These are phyloP conservation scores for Linyphia triangularis DNA, from an alignment of 2,888 invertebrate genomes.

Conservation along the genomic window DNA sequence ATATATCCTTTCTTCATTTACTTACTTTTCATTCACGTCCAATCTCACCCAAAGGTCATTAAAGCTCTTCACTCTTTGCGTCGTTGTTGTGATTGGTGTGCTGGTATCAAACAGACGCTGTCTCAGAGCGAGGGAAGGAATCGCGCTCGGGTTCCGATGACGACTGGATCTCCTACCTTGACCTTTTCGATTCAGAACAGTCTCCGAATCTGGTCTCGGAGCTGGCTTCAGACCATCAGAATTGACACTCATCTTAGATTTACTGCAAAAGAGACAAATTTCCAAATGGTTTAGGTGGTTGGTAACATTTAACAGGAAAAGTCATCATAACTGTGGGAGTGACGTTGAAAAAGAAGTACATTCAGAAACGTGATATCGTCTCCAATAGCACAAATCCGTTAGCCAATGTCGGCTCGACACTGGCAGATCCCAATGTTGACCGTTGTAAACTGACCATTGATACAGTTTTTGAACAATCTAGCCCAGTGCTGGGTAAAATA, in stretches of 20 bases:
- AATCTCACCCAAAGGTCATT: conserved; percentile 72
- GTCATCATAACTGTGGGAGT: no score
- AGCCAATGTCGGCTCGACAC: no score
- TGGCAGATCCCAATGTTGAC: no score
- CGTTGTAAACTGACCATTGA: no score
- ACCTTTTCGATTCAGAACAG: background rate
- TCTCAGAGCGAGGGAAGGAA: conserved; percentile 1
- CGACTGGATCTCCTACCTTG: conserved; percentile 41
- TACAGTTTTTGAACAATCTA: no score
- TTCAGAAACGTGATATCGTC: no score
- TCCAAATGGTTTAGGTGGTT: no score
- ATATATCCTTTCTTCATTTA: no score
- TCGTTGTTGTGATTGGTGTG: conserved; percentile 24
- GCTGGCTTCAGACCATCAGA: background rate
- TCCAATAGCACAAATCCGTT: no score
- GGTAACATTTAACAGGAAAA: no score
- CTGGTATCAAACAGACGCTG: conserved; percentile 32
- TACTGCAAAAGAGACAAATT: background rate
- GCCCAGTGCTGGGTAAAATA: no score
- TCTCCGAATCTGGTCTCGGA: background rate
- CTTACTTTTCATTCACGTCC: conserved; percentile 43
- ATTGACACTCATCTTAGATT: background rate
- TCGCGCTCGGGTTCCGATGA: background rate
- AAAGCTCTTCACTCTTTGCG: conserved; percentile 42
- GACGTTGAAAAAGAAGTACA: no score